Base-by-base conservation (phyloP, 2,113 vertebrate species). In the Trinectes maculatus region DNA sequence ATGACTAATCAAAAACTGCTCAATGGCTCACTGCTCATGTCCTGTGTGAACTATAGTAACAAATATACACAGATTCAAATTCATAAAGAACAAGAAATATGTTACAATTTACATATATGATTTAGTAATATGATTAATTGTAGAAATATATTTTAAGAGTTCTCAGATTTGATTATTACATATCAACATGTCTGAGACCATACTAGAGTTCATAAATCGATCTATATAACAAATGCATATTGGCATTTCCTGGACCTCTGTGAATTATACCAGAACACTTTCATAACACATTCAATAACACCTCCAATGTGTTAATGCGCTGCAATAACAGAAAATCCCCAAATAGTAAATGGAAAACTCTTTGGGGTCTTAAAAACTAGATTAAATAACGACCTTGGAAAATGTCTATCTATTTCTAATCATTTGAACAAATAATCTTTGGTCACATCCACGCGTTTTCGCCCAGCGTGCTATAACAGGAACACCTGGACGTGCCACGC, bases 401-500 rank as follows among this genome's bases (percentile, higher is more conserved):
- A 59, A 31, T 10, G 8, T 7, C 0, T 1, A 25, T 15, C n/a
- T 4, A 1, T 22, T 43, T 2, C 9, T 36, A 29, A 65, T 3
- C 10, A 28, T 33, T 15, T 19, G 6, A 39, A 29, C 15, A 33
- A 44, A 34, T 15, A 37, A 47, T 3, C n/a, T 40, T 22, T 31
- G 33, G 5, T 56, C 40, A 2, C 16, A 55, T 13, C n/a, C 42
- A 39, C 25, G 47, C 26, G 5, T 29, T 9, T 56, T 46, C 58
- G 40, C 61, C 29, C 40, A 64, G 5, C 34, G 4, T 39, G 18
- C 24, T 61, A 46, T 26, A 49, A 70, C 68, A 71, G 60, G 77
- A 81, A 54, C 82, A 85, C 80, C 80, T 85, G 75, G 55, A 29
- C 70, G 59, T 55, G 28, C 19, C 28, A 2, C 8, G 18, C 65